These are phyloP conservation scores for Burhinus bistriatus DNA, from an alignment of 2,113 vertebrate genomes.

Conservation along the genomic window DNA sequence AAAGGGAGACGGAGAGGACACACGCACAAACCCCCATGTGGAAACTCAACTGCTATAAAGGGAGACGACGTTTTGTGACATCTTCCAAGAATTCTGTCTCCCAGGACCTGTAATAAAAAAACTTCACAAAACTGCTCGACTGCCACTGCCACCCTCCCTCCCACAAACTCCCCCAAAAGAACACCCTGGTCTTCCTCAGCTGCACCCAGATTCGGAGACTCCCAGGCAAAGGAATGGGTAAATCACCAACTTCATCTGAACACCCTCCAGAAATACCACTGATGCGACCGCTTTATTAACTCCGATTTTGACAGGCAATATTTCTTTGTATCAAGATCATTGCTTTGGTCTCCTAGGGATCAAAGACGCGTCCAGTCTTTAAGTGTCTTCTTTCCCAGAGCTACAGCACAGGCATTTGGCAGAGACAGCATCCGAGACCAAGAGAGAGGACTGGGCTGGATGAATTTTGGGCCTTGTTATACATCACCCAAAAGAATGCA, in stretches of 20 bases:
- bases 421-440: neutral
- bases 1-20: neutral
- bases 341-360: neutral
- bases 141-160: neutral
- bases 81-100: neutral
- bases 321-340: neutral
- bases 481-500: neutral
- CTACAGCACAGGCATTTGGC: neutral
- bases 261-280: neutral
- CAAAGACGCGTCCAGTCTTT: neutral
- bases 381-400: neutral
- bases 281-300: neutral
- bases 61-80: neutral
- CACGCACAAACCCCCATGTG: rapidly evolving
- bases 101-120: neutral
- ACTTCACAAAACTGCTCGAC: neutral
- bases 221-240: neutral
- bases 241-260: neutral
- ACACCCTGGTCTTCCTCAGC: neutral
- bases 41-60: neutral
- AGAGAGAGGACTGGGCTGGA: neutral
- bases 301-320: neutral
- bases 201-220: neutral
- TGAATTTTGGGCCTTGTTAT: neutral
- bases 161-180: neutral